These are phyloP conservation scores for Garrulus glandarius DNA, from an alignment of 2,797 vertebrate species.

Conservation along the genomic window DNA sequence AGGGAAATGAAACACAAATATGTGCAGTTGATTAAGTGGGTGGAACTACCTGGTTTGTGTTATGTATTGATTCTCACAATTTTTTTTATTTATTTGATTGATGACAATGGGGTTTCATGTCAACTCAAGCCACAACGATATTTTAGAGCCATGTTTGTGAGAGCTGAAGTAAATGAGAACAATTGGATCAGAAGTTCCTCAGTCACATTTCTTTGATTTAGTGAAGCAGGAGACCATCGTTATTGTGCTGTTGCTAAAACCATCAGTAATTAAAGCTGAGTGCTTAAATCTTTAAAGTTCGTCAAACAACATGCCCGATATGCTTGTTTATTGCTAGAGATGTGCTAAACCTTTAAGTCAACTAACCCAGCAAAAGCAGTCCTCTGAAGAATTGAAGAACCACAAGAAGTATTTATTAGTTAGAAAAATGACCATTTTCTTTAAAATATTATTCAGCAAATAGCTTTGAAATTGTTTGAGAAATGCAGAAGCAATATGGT, in stretches of 20 bases:
- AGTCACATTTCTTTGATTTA: constrained; percentile 79
- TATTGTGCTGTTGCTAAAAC: constrained; percentile 65
- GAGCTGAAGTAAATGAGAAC: constrained; percentile 76
- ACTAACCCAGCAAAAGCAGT: neutral
- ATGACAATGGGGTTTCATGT: constrained; percentile 61
- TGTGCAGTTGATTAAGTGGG: constrained; percentile 52
- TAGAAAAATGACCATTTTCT: neutral
- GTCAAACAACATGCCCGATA: constrained; percentile 84
- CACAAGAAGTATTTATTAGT: neutral
- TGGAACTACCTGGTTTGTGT: constrained; percentile 40
- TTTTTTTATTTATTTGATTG: constrained; percentile 62
- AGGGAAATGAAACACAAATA: constrained; percentile 52
- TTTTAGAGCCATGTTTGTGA: constrained; percentile 70
- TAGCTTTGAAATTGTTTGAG: neutral
- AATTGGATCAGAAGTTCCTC: constrained; percentile 76
- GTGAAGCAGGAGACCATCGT: constrained; percentile 60
- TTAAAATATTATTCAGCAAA: neutral
- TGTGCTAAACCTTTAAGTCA: constrained; percentile 30
- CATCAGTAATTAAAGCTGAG: constrained; percentile 78
- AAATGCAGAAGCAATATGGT: neutral
- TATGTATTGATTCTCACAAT: constrained; percentile 62
- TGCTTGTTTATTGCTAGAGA: constrained; percentile 48
- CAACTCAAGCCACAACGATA: constrained; percentile 60
- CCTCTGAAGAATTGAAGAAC: neutral
- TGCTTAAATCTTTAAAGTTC: constrained; percentile 86